phyloP scores from a whole-genome alignment of 30 jellyfish, hydroid and myxozoan species.

The Phacellophora camtschatica region DNA sequence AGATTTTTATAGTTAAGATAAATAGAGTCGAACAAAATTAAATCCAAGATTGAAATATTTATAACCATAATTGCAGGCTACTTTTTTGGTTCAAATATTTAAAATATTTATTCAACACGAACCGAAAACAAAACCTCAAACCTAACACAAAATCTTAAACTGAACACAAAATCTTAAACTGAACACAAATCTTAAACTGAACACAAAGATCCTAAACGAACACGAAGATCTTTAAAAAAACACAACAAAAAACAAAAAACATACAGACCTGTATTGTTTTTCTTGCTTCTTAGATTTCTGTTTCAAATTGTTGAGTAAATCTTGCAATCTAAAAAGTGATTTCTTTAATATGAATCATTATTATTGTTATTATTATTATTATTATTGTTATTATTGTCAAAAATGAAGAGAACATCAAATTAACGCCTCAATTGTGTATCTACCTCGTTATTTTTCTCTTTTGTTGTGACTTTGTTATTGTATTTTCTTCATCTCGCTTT shows the following conservation, averaged over 20 bases:
- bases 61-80: too few species aligned
- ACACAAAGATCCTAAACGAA: not conserved
- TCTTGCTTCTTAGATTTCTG: constrained; percentile 84
- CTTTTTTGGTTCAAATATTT: too few species aligned
- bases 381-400: not conserved
- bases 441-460: constrained; percentile 81
- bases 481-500: constrained; percentile 92
- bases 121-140: too few species aligned
- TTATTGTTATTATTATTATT: not conserved
- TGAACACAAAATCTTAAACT: too few species aligned
- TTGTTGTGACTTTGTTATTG: constrained; percentile 93
- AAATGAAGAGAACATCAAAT: not conserved
- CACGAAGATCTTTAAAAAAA: not conserved
- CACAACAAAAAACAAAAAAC: not conserved
- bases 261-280: constrained; percentile 73
- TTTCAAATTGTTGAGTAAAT: constrained; percentile 69
- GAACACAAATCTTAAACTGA: not conserved
- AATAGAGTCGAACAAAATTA: too few species aligned
- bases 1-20: too few species aligned
- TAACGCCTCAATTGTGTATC: not conserved
- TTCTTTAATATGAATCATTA: too few species aligned
- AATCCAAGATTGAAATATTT: too few species aligned
- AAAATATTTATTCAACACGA: too few species aligned
- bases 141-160: too few species aligned
- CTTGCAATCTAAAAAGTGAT: constrained; percentile 72